phyloP scores from a whole-genome alignment of 2,888 invertebrate genomes.

The Drosophila yooni region DNA sequence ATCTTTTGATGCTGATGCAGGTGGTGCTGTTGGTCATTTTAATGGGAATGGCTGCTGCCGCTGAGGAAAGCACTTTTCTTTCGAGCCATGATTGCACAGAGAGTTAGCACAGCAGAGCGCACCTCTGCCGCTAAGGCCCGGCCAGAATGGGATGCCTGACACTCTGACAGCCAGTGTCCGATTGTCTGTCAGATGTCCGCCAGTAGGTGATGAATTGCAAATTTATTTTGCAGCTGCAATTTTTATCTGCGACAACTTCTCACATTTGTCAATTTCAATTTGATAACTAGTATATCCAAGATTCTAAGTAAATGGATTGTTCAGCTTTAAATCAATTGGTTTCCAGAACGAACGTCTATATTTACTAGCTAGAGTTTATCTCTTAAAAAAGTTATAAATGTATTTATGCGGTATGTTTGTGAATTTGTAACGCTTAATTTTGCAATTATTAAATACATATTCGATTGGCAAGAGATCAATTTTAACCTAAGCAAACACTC shows the following conservation, averaged over 20 bases:
- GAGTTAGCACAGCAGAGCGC: background rate
- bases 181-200: background rate
- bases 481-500: too few relatives aligned
- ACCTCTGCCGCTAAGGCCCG: slow-evolving; percentile 32
- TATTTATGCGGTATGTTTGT: background rate
- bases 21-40: slow-evolving; percentile 55
- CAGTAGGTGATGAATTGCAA: slow-evolving; percentile 36
- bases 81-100: slow-evolving; percentile 41
- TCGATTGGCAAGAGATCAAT: background rate
- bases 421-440: background rate
- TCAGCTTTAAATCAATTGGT: slow-evolving; percentile 6
- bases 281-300: slow-evolving; percentile 11
- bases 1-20: slow-evolving; percentile 46
- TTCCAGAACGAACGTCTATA: background rate
- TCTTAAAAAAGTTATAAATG: background rate
- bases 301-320: background rate
- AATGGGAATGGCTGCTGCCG: slow-evolving; percentile 56
- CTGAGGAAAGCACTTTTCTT: slow-evolving; percentile 47
- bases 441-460: background rate
- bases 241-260: slow-evolving; percentile 20
- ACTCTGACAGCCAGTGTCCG: slow-evolving; percentile 31
- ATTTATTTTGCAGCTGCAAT: slow-evolving; percentile 24
- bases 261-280: slow-evolving; percentile 29
- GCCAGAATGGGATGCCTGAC: slow-evolving; percentile 50
- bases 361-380: background rate